phyloP scores from a whole-genome alignment of 2,888 invertebrate species.

The Craniophora ligustri region DNA sequence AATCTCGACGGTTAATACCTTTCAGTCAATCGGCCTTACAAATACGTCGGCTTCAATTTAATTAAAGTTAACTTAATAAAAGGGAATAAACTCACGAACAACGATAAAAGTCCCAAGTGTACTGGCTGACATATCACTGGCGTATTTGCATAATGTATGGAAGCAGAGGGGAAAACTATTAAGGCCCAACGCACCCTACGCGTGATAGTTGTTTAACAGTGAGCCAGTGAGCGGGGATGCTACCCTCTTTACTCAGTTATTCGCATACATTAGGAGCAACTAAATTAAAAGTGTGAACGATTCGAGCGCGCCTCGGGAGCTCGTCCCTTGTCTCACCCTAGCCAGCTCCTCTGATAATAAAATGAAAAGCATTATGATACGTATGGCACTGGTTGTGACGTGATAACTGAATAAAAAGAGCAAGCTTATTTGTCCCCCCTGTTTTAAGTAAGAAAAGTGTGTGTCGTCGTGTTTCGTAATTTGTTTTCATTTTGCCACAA shows the following conservation, averaged over 20 bases:
- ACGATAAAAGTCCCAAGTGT: constrained; percentile 88
- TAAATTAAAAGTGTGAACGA: constrained; percentile 88
- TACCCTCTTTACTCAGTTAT: constrained; percentile 78
- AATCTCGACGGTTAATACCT: constrained; percentile 83
- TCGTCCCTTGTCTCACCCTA: constrained; percentile 66
- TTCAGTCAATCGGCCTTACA: constrained; percentile 85
- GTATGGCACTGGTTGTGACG: constrained; percentile 80
- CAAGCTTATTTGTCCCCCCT: constrained; percentile 76
- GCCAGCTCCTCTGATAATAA: constrained; percentile 76
- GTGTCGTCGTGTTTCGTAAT: constrained; percentile 56
- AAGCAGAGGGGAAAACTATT: constrained; percentile 86
- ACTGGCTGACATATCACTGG: constrained; percentile 86
- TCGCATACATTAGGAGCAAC: constrained; percentile 87
- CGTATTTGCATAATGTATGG: constrained; percentile 88
- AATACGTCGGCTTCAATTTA: constrained; percentile 86
- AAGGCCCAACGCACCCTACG: constrained; percentile 80
- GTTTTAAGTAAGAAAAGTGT: constrained; percentile 66
- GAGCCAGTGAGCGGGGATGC: constrained; percentile 71
- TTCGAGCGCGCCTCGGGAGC: constrained; percentile 73
- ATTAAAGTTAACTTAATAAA: constrained; percentile 88
- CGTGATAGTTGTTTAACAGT: constrained; percentile 86
- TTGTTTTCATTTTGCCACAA: constrained; percentile 45
- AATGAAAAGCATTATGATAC: constrained; percentile 85
- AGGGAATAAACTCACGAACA: constrained; percentile 85
- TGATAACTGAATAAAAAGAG: constrained; percentile 79